Base-by-base conservation (phyloP, 2,113 vertebrate species). In the Hypanus sabinus region DNA sequence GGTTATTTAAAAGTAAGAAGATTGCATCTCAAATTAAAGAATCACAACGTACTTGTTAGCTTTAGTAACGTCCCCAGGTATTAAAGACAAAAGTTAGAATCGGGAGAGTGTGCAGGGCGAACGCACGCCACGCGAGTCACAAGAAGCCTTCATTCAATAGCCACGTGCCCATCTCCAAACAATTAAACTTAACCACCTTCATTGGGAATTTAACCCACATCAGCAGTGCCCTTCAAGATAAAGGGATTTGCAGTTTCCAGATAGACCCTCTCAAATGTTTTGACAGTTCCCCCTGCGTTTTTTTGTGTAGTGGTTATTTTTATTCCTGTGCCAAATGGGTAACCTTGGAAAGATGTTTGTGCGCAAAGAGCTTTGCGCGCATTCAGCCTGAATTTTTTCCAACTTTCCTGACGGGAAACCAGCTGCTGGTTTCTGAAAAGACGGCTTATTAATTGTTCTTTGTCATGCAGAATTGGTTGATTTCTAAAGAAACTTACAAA, bases 381-480 rank as follows among this genome's bases (percentile, higher is more conserved):
- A 99, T 99, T 99, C 98, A 99, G 98, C 97, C 98, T 98, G 98
- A 98, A 98, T 99, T 99, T 97, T 98, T 98, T 98, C 98, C 98
- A 99, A 99, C 98, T 99, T 99, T 99, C 98, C 98, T 98, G 98
- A 99, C 99, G 98, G 98, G 98, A 99, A 99, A 99, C 98, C 99
- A 99, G 98, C 99, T 99, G 99, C 99, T 99, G 98, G 98, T 99
- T 97, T 98, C 98, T 99, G 99, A 99, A 99, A 99, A 99, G 99
- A 99, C 98, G 99, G 99, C 99, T 99, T 99, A 99, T 99, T 99
- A 99, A 99, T 99, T 99, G 98, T 99, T 99, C 98, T 99, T 99
- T 99, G 98, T 99, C 98, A 99, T 99, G 99, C 99, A 99, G 99
- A 99, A 99, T 99, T 99, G 98, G 98, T 99, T 99, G 98, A 99